Evolutionary conservation across 2,797 vertebrate genomes (phyloP).

Genomic region (Poecilia wingei): DNA sequence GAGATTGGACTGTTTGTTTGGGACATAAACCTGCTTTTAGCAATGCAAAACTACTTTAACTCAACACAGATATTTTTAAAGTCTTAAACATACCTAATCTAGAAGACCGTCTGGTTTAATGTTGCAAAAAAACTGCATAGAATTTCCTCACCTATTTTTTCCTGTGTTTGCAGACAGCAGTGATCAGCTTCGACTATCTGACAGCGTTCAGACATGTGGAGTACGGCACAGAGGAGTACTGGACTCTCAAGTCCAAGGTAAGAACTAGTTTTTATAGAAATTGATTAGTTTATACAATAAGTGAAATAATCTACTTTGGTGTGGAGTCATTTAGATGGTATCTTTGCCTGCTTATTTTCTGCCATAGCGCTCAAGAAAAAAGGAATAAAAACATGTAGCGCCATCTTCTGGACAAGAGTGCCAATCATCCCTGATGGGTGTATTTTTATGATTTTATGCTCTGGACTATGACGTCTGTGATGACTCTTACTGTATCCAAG

Average conservation of each 20-base stretch:
- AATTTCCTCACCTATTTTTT: constrained; percentile 5
- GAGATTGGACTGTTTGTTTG: neutral
- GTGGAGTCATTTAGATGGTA: neutral
- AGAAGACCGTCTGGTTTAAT: neutral
- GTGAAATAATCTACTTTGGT: neutral
- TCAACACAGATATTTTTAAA: neutral
- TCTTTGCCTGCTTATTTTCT: neutral
- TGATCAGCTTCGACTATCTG: constrained; percentile 93
- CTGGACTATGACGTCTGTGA: neutral
- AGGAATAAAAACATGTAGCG: neutral
- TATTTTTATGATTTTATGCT: neutral
- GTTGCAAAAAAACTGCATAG: neutral
- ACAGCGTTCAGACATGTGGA: constrained; percentile 86
- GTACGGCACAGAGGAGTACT: constrained; percentile 86
- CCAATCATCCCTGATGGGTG: neutral
- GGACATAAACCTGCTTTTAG: neutral
- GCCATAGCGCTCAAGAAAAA: neutral
- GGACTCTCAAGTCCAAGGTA: constrained; percentile 91
- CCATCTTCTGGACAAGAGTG: neutral
- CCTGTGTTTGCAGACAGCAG: constrained; percentile 83
- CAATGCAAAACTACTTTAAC: neutral
- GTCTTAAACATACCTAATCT: neutral
- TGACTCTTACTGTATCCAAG: neutral
- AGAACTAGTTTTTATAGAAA: neutral
- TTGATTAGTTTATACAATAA: neutral